Percentiles rank a stretch among this genome's conserved stretches.
These are phyloP conservation scores for Cetonia aurata DNA, from an alignment of 2,888 invertebrate genomes.

Conservation along the genomic window DNA sequence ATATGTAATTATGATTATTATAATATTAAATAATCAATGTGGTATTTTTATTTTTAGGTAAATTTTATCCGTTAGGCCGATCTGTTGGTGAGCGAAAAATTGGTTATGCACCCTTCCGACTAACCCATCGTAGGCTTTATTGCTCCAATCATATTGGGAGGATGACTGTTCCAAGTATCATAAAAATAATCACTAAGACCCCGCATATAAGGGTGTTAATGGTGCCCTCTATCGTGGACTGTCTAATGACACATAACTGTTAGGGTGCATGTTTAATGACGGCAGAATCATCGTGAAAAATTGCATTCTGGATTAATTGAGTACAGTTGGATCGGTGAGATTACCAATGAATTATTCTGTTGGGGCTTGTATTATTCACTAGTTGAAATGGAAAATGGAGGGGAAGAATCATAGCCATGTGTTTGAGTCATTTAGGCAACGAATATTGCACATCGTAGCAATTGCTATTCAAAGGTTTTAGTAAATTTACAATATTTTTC, in stretches of 20 bases:
- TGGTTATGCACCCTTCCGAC: slow-evolving; percentile 8
- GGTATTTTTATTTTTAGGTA: too few species aligned
- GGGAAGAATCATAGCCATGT: too few species aligned
- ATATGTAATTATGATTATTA: too few species aligned
- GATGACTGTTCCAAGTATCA: slow-evolving; percentile 16
- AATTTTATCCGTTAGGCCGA: not conserved
- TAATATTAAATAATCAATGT: too few species aligned
- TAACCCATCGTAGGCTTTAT: not conserved
- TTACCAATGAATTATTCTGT: slow-evolving; percentile 24
- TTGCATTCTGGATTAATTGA: slow-evolving; percentile 36
- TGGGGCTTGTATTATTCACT: slow-evolving; percentile 14
- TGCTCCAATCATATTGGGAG: slow-evolving; percentile 5
- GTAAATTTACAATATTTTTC: too few species aligned
- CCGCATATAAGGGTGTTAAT: slow-evolving; percentile 24
- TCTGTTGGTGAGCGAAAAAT: not conserved
- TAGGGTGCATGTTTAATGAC: slow-evolving; percentile 35
- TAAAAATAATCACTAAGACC: slow-evolving; percentile 30
- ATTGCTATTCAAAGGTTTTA: not conserved
- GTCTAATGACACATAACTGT: slow-evolving; percentile 35
- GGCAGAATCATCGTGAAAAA: slow-evolving; percentile 32
- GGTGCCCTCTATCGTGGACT: slow-evolving; percentile 8
- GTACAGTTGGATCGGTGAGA: slow-evolving; percentile 25
- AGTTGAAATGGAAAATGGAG: not conserved
- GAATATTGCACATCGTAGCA: too few species aligned
- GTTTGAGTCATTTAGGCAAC: too few species aligned